These are phyloP conservation scores for Centropristis striata DNA, from an alignment of 2,113 vertebrate genomes.

Conservation along the genomic window DNA sequence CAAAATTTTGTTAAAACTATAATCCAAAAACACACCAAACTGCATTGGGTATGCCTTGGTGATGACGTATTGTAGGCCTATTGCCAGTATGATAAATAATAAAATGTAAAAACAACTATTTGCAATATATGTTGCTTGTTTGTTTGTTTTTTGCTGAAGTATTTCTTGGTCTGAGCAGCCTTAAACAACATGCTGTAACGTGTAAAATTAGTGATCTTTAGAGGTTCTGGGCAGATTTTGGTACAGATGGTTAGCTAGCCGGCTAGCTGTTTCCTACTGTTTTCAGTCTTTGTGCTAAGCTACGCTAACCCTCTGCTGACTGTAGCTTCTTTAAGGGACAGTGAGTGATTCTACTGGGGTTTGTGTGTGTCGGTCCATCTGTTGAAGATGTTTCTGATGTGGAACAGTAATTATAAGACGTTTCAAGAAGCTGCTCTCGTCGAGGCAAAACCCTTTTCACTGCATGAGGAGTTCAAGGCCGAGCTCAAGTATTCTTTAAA, in stretches of 20 bases:
- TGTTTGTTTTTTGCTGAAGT: too few species aligned
- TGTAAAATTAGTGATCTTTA: background rate
- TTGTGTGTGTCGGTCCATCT: background rate
- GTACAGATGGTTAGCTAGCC: too few species aligned
- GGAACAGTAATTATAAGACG: background rate
- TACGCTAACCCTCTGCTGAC: background rate
- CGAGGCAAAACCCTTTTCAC: background rate
- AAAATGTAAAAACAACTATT: too few species aligned
- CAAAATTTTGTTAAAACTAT: too few species aligned
- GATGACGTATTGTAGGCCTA: too few species aligned
- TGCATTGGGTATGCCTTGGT: too few species aligned
- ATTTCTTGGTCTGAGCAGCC: too few species aligned
- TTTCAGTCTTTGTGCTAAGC: background rate
- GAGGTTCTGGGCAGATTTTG: background rate
- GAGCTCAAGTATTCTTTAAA: background rate
- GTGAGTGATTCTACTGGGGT: background rate
- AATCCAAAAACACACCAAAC: too few species aligned
- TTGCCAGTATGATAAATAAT: too few species aligned
- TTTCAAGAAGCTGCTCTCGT: background rate
- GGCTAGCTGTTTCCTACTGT: background rate
- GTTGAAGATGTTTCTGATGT: background rate
- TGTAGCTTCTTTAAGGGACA: background rate
- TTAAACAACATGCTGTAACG: too few species aligned
- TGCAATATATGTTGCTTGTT: too few species aligned
- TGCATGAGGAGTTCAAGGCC: background rate